Evolutionary conservation across 1,140 invertebrate species (phyloP).

Genomic region (Atopsyche davidsoni): DNA sequence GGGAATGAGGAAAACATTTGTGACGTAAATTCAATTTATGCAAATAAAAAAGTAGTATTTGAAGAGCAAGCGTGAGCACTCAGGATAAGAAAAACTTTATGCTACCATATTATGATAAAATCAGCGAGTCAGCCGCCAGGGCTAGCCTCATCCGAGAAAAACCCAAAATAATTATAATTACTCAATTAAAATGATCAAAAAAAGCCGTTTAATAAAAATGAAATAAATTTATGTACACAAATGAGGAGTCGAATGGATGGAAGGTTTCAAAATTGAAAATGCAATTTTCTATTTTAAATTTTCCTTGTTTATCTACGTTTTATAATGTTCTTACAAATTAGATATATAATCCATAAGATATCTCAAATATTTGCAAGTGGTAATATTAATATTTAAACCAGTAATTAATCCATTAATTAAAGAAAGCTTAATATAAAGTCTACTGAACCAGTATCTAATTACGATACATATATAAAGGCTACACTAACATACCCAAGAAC

Average conservation of each 20-base stretch:
- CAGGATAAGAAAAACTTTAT: constrained; percentile 21
- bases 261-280: constrained; percentile 43
- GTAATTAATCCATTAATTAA: constrained; percentile 51
- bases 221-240: constrained; percentile 17
- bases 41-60: background rate
- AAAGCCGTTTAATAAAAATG: constrained; percentile 3
- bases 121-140: too few relatives aligned
- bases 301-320: constrained; percentile 52
- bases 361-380: constrained; percentile 52
- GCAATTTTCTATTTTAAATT: constrained; percentile 49
- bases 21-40: constrained; percentile 5
- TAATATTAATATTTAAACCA: constrained; percentile 53
- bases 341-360: constrained; percentile 51
- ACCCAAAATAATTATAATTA: constrained; percentile 10
- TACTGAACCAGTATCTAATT: constrained; percentile 46
- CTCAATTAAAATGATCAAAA: background rate
- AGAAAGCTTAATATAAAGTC: constrained; percentile 52
- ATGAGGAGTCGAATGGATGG: constrained; percentile 15
- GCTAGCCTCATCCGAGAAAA: too few relatives aligned
- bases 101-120: constrained; percentile 19
- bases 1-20: constrained; percentile 10
- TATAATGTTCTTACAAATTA: constrained; percentile 52
- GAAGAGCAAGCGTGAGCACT: background rate
- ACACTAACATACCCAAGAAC: constrained; percentile 49
- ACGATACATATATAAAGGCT: constrained; percentile 38